Evolutionary conservation across 2,113 vertebrate species (phyloP), one percentile per base, ranked within the genome.

Genomic region (Sardina pilchardus): DNA sequence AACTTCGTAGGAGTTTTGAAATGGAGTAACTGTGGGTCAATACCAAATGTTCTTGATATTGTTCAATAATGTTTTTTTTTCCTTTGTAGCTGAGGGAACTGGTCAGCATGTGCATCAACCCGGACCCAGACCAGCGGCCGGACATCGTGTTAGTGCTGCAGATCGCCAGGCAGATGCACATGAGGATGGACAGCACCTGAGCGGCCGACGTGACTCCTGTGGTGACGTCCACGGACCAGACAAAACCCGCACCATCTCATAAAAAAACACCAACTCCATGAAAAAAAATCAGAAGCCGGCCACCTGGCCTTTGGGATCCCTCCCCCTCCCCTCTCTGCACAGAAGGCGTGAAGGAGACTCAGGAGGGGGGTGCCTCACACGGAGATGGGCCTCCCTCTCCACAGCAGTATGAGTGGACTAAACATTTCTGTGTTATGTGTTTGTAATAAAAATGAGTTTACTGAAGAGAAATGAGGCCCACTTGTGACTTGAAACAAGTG

Each of bases 91-190:
- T 97, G 81, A 94, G 96, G 85, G 96, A 97, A 88, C 91, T 97
- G 94, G 96, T 97, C 87, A 94, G 95, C 89, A 96, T 95, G 95
- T 97, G 96, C 90, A 97, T 97, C 82, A 95, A 96, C 90, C 95
- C 96, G 0, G 96, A 96, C 34, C 96, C 96, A 0, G 93, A 93
- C 14, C 95, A 96, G 1, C 91, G 96, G 71, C 96, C 96, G 0
- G 96, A 97, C 91, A 94, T 96, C 39, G 89, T 91, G 0, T 97
- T 96, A 2, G 96, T 97, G 92, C 96, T 96, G 93, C 96, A 97
- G 89, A 90, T 95, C 10, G 95, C 96, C 39, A 96, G 94, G 88
- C 96, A 97, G 90, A 97, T 97, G 96, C 96, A 97, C 0, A 91
- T 95, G 48, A 96, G 96, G 96, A 95, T 93, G 43, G 91, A 96